Conservation (phyloP, 2,888 invertebrate species). For the Cistogaster globosa region DNA sequence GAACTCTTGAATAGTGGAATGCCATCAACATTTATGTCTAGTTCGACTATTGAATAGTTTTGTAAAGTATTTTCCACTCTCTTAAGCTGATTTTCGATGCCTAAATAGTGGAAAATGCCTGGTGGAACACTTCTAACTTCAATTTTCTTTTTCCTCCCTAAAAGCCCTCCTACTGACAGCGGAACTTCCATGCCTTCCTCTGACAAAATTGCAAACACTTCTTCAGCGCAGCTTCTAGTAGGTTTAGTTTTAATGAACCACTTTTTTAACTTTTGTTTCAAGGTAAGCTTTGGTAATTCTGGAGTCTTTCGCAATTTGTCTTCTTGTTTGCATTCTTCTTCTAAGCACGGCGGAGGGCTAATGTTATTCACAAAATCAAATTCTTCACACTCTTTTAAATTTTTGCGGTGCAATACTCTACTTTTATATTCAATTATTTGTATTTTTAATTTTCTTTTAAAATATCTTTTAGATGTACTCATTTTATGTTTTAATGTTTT, state of each 20-base stretch:
- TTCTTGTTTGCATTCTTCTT: not conserved
- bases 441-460: too few species aligned
- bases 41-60: too few species aligned
- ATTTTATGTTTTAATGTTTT: too few species aligned
- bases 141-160: conserved; percentile 12
- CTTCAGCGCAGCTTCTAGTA: not conserved
- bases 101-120: conserved; percentile 15
- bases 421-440: not conserved
- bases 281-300: conserved; percentile 3
- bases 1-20: too few species aligned
- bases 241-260: conserved; percentile 9
- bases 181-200: conserved; percentile 24
- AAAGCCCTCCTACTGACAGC: conserved; percentile 14
- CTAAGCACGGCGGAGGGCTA: not conserved
- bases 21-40: too few species aligned
- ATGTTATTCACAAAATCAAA: too few species aligned
- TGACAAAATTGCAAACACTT: not conserved
- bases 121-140: conserved; percentile 11
- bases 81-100: conserved; percentile 13
- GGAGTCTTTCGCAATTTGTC: too few species aligned
- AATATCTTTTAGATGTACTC: too few species aligned
- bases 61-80: too few species aligned
- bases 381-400: too few species aligned
- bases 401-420: too few species aligned
- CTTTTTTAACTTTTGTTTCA: conserved; percentile 20